These are phyloP conservation scores for Hyppa rectilinea DNA, from an alignment of 2,888 invertebrate species.

Conservation along the genomic window DNA sequence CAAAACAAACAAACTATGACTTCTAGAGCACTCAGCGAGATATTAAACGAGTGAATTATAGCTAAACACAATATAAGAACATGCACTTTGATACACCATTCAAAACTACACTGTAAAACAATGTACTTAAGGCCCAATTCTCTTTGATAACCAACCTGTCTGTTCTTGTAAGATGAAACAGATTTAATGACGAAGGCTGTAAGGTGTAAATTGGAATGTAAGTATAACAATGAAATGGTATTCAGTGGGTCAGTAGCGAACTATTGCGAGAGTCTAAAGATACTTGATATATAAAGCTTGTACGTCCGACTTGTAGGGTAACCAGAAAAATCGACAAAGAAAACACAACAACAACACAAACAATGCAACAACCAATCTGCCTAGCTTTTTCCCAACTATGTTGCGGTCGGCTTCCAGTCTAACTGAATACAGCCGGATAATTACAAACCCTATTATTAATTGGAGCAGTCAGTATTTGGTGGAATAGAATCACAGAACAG, in stretches of 20 bases:
- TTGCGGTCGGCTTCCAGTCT: no score
- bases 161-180: background rate
- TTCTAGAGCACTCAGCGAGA: slow-evolving; percentile 29
- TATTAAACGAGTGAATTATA: slow-evolving; percentile 50
- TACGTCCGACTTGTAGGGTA: slow-evolving; percentile 37
- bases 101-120: background rate
- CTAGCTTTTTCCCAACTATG: no score
- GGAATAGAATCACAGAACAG: no score
- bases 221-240: slow-evolving; percentile 23
- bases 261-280: slow-evolving; percentile 48
- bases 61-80: slow-evolving; percentile 17
- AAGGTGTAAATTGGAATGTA: slow-evolving; percentile 18
- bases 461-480: no score
- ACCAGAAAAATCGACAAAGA: background rate
- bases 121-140: background rate
- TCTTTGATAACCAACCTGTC: background rate
- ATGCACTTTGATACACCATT: background rate
- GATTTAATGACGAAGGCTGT: rapidly evolving
- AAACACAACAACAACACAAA: no score
- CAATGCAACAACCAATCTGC: no score
- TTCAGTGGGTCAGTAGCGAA: slow-evolving; percentile 56
- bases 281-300: slow-evolving; percentile 52
- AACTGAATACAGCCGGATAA: no score
- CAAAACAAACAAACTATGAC: slow-evolving; percentile 37
- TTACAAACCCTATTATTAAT: no score